Conservation (phyloP, 2,888 invertebrate genomes). For the Acleris laterana region DNA sequence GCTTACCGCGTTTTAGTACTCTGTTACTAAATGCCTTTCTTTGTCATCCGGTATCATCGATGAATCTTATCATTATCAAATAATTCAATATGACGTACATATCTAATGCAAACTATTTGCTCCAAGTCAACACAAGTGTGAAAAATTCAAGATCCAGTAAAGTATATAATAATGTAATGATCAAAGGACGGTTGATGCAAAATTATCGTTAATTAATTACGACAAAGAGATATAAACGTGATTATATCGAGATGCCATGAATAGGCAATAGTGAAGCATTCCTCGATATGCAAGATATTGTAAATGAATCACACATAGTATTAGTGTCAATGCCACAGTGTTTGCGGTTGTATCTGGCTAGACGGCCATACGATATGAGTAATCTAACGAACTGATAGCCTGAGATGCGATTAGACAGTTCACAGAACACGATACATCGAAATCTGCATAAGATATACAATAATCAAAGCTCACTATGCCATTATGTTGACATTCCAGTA, state of each 20-base stretch:
- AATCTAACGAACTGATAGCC: slow-evolving; percentile 43
- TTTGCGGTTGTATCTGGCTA: slow-evolving; percentile 69
- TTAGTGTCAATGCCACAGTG: slow-evolving; percentile 76
- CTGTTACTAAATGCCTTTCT: too few species aligned
- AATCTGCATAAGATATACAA: slow-evolving; percentile 36
- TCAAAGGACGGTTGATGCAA: background rate
- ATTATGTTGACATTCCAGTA: slow-evolving; percentile 33
- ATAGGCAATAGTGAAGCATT: slow-evolving; percentile 8
- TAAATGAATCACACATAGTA: slow-evolving; percentile 47
- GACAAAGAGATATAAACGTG: slow-evolving; percentile 5
- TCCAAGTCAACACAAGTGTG: too few species aligned
- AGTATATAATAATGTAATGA: background rate
- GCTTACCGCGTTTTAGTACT: too few species aligned
- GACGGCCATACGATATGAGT: slow-evolving; percentile 67
- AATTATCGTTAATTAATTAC: background rate
- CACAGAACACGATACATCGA: slow-evolving; percentile 30
- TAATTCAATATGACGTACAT: too few species aligned
- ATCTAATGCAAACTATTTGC: too few species aligned
- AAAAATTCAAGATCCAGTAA: background rate
- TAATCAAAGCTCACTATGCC: slow-evolving; percentile 26
- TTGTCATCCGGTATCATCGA: too few species aligned
- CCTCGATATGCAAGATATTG: slow-evolving; percentile 12
- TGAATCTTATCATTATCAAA: too few species aligned
- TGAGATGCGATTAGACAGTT: slow-evolving; percentile 45
- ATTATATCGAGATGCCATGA: slow-evolving; percentile 5